phyloP scores from a whole-genome alignment of 2,113 vertebrate genomes.

The Pomatorhinus ruficollis region DNA sequence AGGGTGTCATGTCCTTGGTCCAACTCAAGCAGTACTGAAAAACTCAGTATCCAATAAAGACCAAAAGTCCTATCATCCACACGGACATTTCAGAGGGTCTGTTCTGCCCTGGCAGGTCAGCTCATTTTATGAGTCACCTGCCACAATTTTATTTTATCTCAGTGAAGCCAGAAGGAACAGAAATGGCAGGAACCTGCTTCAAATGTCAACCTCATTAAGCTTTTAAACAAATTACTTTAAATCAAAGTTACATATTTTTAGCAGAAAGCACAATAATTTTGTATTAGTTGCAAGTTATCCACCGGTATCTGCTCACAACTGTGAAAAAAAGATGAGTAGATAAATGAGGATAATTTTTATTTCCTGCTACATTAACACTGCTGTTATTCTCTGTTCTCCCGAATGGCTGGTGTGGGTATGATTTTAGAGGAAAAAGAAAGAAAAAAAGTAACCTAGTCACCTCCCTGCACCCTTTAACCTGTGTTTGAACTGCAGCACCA shows the following conservation, averaged over 20 bases:
- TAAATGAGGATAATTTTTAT: neutral
- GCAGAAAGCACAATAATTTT: conserved; percentile 21
- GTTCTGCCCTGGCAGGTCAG: neutral
- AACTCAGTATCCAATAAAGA: neutral
- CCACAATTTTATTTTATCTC: conserved; percentile 40
- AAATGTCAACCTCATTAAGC: conserved; percentile 53
- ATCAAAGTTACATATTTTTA: conserved; percentile 58
- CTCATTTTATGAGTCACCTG: conserved; percentile 1
- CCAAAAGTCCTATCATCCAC: neutral
- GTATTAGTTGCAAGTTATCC: conserved; percentile 13
- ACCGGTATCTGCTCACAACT: neutral
- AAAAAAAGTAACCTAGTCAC: neutral
- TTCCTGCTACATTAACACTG: neutral
- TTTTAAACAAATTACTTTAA: conserved; percentile 44
- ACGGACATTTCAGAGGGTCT: neutral
- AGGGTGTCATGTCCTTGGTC: neutral
- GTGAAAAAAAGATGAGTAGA: conserved; percentile 35
- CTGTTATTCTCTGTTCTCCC: neutral
- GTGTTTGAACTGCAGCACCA: neutral
- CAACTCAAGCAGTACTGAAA: neutral
- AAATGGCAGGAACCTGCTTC: conserved; percentile 17
- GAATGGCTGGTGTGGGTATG: neutral
- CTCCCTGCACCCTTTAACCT: neutral
- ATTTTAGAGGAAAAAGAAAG: neutral
- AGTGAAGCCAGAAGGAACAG: conserved; percentile 4